Evolutionary conservation across 64 coral and sea anemone genomes (phyloP).

Genomic region (Stylophora pistillata): DNA sequence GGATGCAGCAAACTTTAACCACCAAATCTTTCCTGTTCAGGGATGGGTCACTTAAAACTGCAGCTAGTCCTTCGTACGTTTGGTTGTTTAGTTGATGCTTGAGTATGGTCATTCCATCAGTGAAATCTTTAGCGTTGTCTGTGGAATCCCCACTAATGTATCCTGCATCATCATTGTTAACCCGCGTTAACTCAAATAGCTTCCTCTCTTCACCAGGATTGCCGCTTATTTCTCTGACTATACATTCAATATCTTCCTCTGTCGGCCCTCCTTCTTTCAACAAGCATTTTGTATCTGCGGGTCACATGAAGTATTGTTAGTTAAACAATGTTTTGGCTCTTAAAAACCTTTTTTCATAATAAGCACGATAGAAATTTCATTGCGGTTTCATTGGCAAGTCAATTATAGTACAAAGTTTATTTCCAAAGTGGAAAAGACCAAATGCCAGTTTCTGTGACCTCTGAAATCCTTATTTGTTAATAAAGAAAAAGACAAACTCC

Average conservation of each 20-base stretch:
- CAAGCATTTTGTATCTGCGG: not conserved
- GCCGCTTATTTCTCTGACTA: not conserved
- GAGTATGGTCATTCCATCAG: not conserved
- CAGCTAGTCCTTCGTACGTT: not conserved
- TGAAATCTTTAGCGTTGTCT: not conserved
- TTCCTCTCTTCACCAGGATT: not conserved
- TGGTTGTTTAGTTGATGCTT: not conserved
- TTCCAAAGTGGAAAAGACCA: too few relatives aligned
- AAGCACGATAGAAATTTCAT: too few relatives aligned
- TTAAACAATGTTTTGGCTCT: not conserved
- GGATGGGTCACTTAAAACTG: not conserved
- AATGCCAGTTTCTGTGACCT: too few relatives aligned
- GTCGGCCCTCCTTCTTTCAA: conserved; percentile 1
- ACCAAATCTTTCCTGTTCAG: not conserved
- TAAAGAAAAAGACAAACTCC: too few relatives aligned
- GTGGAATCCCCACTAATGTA: not conserved
- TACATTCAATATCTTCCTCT: not conserved
- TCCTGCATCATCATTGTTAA: not conserved
- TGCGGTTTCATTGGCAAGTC: too few relatives aligned
- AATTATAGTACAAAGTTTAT: too few relatives aligned
- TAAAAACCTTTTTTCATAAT: too few relatives aligned
- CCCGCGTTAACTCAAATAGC: not conserved
- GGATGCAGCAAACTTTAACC: not conserved
- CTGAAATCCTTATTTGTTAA: too few relatives aligned
- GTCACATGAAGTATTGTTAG: not conserved